These are phyloP conservation scores for Esox lucius DNA, from an alignment of 2,797 vertebrate genomes.

Conservation along the genomic window DNA sequence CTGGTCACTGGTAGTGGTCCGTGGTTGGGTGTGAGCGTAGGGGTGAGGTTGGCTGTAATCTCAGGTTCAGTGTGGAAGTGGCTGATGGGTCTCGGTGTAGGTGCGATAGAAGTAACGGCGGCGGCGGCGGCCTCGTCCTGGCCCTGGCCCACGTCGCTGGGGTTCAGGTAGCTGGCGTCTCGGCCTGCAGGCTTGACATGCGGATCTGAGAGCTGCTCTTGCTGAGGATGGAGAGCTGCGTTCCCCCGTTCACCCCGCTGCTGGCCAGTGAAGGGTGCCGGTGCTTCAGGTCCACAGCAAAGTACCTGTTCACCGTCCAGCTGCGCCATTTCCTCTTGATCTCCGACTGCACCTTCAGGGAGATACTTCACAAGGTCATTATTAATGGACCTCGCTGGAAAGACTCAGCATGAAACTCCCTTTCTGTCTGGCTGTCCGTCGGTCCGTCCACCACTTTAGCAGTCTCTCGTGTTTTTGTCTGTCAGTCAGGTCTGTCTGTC, in stretches of 20 bases:
- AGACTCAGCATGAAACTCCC: constrained; percentile 49
- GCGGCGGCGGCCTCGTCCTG: neutral
- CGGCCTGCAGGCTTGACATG: constrained; percentile 77
- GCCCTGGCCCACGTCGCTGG: neutral
- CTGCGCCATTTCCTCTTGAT: constrained; percentile 99
- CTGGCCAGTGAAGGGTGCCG: constrained; percentile 96
- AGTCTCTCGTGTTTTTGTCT: constrained; percentile 25
- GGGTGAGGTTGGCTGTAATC: constrained; percentile 12
- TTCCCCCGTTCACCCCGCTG: constrained; percentile 97
- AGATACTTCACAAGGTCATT: constrained; percentile 89
- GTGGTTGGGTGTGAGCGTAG: neutral
- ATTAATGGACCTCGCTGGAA: constrained; percentile 60
- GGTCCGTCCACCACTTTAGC: too few relatives aligned
- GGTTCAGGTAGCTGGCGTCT: constrained; percentile 62
- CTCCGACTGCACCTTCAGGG: constrained; percentile 98
- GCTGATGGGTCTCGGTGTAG: neutral
- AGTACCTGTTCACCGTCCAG: constrained; percentile 99
- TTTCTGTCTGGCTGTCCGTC: constrained; percentile 36
- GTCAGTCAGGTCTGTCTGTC: constrained; percentile 76
- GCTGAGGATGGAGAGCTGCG: constrained; percentile 98
- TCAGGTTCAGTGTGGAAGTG: constrained; percentile 18
- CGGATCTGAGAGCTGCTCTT: constrained; percentile 99
- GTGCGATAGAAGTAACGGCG: neutral
- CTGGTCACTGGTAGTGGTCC: constrained; percentile 43
- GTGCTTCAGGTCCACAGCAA: constrained; percentile 98